phyloP scores from a whole-genome alignment of 1,140 invertebrate species.

The Pemphigus obesinymphae region DNA sequence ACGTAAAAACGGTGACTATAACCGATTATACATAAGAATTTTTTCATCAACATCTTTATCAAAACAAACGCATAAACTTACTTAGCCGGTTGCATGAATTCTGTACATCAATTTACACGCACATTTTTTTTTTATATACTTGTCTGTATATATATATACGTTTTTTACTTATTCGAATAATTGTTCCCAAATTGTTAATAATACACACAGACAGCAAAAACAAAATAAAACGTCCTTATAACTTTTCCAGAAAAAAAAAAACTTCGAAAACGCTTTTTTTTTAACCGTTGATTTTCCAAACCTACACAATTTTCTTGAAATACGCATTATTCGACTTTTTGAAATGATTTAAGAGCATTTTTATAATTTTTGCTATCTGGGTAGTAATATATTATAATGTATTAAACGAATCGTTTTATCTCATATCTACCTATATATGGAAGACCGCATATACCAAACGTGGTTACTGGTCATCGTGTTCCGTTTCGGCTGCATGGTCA shows the following conservation, averaged over 20 bases:
- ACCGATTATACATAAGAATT: background rate
- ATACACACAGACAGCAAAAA: too few relatives aligned
- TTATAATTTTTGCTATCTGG: too few relatives aligned
- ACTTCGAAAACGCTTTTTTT: too few relatives aligned
- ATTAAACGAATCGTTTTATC: background rate
- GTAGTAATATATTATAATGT: background rate
- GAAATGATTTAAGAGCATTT: too few relatives aligned
- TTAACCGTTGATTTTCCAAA: background rate
- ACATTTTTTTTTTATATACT: background rate
- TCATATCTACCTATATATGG: too few relatives aligned
- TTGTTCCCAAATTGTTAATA: slow-evolving; percentile 14
- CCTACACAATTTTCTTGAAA: too few relatives aligned
- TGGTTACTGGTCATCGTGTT: too few relatives aligned
- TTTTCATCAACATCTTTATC: background rate
- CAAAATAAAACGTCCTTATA: too few relatives aligned
- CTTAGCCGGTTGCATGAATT: background rate
- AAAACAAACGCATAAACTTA: background rate
- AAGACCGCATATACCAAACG: too few relatives aligned
- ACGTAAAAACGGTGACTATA: slow-evolving; percentile 17
- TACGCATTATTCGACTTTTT: too few relatives aligned
- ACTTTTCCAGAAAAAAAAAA: too few relatives aligned
- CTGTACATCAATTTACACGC: background rate
- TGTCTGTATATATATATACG: background rate
- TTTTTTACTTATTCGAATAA: background rate
- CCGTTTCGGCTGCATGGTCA: too few relatives aligned